phyloP scores from a whole-genome alignment of 1,140 invertebrate genomes.

The Linepithema humile region DNA sequence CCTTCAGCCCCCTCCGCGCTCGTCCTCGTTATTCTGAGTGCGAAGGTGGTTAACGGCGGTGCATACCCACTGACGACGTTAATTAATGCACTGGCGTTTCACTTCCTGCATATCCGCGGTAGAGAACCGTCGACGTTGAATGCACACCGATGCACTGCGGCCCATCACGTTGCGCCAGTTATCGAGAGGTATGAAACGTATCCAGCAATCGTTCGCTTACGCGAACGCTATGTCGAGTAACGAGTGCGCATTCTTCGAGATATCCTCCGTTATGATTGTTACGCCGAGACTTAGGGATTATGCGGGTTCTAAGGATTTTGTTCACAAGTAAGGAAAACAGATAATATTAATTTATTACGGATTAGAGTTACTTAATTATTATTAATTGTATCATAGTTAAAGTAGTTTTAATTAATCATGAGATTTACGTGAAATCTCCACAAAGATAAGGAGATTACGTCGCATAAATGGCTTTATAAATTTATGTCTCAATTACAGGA shows the following conservation, averaged over 20 bases:
- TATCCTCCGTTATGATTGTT: not conserved
- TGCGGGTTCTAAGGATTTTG: too few species aligned
- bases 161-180: slow-evolving; percentile 10
- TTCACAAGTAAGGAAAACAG: not conserved
- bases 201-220: not conserved
- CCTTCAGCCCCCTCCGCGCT: not conserved
- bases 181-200: slow-evolving; percentile 22
- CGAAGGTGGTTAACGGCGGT: slow-evolving; percentile 43
- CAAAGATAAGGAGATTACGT: not conserved
- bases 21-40: slow-evolving; percentile 53
- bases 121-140: slow-evolving; percentile 22
- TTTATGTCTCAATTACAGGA: not conserved
- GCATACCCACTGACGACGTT: slow-evolving; percentile 49
- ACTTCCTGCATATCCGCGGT: slow-evolving; percentile 5
- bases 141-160: slow-evolving; percentile 28
- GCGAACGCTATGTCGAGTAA: not conserved
- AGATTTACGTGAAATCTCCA: not conserved
- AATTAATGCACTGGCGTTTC: slow-evolving; percentile 53
- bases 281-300: not conserved
- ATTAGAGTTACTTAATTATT: slow-evolving; percentile 1
- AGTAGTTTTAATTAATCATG: not conserved
- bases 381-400: slow-evolving; percentile 8
- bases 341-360: not conserved
- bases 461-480: not conserved
- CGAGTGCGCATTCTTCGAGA: not conserved